Base-by-base conservation (phyloP, 2,888 invertebrate genomes). In the Aquatica leii region DNA sequence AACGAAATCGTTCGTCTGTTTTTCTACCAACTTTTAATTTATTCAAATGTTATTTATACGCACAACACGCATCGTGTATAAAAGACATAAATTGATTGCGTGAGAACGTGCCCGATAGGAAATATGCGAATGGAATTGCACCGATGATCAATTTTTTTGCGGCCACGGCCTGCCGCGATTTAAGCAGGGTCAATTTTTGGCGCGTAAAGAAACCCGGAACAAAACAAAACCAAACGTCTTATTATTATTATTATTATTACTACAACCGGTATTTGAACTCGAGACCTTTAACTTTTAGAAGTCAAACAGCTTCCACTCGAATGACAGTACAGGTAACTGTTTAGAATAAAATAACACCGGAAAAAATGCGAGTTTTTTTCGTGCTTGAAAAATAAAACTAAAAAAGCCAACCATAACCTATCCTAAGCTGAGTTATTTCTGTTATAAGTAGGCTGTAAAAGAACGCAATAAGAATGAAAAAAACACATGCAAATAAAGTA, bases 401-500 rank as follows among this genome's bases (percentile, higher is more conserved):
- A 74, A 75, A 76, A 77, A 76, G 74, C 74, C 51, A 76, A 77
- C 80, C 80, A 80, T 81, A 81, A 81, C 81, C 81, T 81, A 80
- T 77, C 78, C 75, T 77, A 79, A 78, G 77, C 77, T 78, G 78
- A 81, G 81, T 81, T 81, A 81, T 81, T 81, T 81, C 81, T 79
- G 81, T 80, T 80, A 80, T 75, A 80, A 80, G 79, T 80, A 79
- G 81, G 80, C 79, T 78, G 79, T 78, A 79, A 82, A 80, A 79
- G 80, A 80, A 80, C 78, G 79, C 78, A 78, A 78, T 77, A 76
- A 70, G 71, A 79, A 67, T 74, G 74, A 77, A 81, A 80, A 80
- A 80, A 80, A 80, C 77, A 77, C 81, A 81, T 81, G 81, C 81
- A 82, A 81, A 82, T 81, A 82, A 81, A 82, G 81, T 81, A 78